These are phyloP conservation scores for Calliphora vomitoria DNA, from an alignment of 2,888 invertebrate genomes.

Conservation along the genomic window DNA sequence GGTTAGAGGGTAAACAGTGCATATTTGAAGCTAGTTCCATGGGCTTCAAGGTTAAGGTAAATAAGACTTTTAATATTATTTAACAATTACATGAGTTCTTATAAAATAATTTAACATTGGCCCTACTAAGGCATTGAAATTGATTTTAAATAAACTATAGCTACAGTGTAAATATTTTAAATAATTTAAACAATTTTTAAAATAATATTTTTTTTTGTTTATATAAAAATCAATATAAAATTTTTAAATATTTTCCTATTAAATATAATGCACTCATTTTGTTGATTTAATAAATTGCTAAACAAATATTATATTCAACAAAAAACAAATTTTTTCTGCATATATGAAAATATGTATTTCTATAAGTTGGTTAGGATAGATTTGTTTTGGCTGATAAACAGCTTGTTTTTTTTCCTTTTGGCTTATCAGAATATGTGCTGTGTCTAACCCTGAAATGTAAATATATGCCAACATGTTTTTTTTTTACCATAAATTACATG, in stretches of 20 bases:
- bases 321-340: neutral
- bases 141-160: too few relatives aligned
- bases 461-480: slow-evolving; percentile 29
- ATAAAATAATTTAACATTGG: too few relatives aligned
- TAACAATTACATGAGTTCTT: too few relatives aligned
- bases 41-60: too few relatives aligned
- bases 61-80: too few relatives aligned
- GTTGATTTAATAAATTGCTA: slow-evolving; percentile 48
- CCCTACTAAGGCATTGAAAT: too few relatives aligned
- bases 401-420: neutral
- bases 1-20: too few relatives aligned
- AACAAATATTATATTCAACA: neutral
- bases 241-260: slow-evolving; percentile 25
- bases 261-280: slow-evolving; percentile 32
- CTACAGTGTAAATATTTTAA: neutral
- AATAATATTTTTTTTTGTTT: neutral
- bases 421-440: neutral
- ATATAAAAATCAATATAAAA: too few relatives aligned
- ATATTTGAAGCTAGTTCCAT: too few relatives aligned
- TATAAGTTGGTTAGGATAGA: slow-evolving; percentile 21
- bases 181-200: slow-evolving; percentile 1
- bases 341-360: neutral
- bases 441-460: slow-evolving; percentile 37
- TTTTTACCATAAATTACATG: slow-evolving; percentile 43
- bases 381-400: slow-evolving; percentile 27